Conservation (phyloP, 2,113 vertebrate species). For the Clinocottus analis region DNA sequence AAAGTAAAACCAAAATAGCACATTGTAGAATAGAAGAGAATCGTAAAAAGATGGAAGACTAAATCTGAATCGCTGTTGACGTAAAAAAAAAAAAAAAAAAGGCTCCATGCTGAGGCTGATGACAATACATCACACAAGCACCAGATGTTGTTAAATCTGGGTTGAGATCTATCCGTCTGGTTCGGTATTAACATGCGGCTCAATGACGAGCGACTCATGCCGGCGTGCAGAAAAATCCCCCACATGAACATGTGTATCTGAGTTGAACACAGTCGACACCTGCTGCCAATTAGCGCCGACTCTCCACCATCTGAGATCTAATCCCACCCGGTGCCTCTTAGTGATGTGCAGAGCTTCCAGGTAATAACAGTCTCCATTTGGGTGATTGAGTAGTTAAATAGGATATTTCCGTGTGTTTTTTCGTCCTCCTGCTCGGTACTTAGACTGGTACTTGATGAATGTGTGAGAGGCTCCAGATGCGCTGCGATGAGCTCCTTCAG, state of each 20-base stretch:
- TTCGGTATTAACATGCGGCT: constrained; percentile 32
- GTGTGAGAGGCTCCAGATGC: constrained; percentile 70
- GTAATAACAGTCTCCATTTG: constrained; percentile 72
- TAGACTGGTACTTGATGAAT: constrained; percentile 57
- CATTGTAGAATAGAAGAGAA: not conserved
- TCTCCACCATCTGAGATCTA: constrained; percentile 56
- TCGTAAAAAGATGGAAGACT: not conserved
- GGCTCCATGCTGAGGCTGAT: constrained; percentile 16
- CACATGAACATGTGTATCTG: constrained; percentile 42
- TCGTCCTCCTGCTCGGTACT: constrained; percentile 31
- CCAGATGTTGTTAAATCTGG: constrained; percentile 65
- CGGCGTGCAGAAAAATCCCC: constrained; percentile 34
- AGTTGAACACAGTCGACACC: constrained; percentile 57
- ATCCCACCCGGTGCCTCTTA: constrained; percentile 51
- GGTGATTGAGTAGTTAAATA: constrained; percentile 70
- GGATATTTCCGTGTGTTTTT: constrained; percentile 45
- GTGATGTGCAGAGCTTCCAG: constrained; percentile 52
- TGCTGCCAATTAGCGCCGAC: constrained; percentile 68
- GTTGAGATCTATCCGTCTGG: constrained; percentile 45
- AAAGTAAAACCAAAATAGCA: constrained; percentile 19
- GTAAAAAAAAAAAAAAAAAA: constrained; percentile 32
- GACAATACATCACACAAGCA: constrained; percentile 46
- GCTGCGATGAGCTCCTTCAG: constrained; percentile 28
- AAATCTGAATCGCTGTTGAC: constrained; percentile 15
- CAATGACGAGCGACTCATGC: constrained; percentile 30